Evolutionary conservation across 2,888 invertebrate species (phyloP), one percentile per base, ranked within the genome.

Genomic region (Cheilosia variabilis): DNA sequence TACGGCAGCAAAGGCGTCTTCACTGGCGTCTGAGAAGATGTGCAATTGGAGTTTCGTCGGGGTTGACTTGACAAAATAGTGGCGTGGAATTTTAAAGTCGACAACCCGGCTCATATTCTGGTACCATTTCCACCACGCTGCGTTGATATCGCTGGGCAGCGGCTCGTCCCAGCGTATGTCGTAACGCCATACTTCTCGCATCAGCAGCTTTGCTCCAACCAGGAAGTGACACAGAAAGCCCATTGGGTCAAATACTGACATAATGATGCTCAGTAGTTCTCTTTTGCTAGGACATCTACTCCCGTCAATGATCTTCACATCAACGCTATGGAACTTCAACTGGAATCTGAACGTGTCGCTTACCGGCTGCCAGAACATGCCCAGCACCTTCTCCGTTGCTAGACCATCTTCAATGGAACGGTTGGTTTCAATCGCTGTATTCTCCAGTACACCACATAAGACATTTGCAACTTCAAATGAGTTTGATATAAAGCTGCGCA

Each of bases 301-400:
- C 43, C 79, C 34, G 65, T 84, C 10, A 57, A 52, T 53, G 31
- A 82, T 41, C 5, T 52, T 24, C n/a, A 27, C 15, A 22, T 76
- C 69, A 1, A 72, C 71, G 7, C 55, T 31, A 43, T 76, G 52
- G 52, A 82, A 82, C n/a, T 45, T 55, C 4, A 66, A 19, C 27
- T 76, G 17, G 63, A 34, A 81, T 1, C 15, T 58, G 7, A 89
- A 83, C 15, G 27, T 62, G 58, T 88, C 88, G 1, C 34, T 37
- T 2, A 17, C 1, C 2, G 79, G 34, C 17, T 87, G 63, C 89
- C 88, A 88, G 22, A 27, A 68, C 31, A 89, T 58, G 0, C 88
- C 89, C 15, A 89, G 60, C 1, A 87, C 66, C 27, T 79, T 76
- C 17, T 87, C 73, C 10, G 50, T 27, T 43, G 7, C 45, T 15